phyloP scores from a whole-genome alignment of 2,888 invertebrate species.

The Eristalis intricaria region DNA sequence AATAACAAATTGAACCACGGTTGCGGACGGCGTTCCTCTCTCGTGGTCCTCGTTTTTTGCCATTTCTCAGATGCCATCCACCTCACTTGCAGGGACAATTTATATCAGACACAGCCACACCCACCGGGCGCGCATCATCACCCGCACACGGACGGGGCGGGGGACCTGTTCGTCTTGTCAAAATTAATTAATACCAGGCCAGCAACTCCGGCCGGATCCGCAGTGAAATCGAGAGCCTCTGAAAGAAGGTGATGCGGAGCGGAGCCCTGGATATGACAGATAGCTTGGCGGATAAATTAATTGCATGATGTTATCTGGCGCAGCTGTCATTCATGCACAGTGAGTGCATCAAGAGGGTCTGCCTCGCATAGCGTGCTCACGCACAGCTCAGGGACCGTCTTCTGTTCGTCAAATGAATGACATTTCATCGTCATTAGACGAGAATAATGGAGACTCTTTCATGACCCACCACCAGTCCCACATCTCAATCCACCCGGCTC shows the following conservation, averaged over 20 bases:
- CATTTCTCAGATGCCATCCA: not conserved
- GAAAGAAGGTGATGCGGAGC: constrained; percentile 29
- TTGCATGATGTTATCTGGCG: constrained; percentile 65
- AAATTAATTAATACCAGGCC: constrained; percentile 63
- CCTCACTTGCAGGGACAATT: not conserved
- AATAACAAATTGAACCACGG: not conserved
- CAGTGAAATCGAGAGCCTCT: constrained; percentile 48
- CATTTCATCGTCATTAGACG: constrained; percentile 54
- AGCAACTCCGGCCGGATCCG: not conserved
- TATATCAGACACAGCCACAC: not conserved
- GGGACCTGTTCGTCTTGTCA: constrained; percentile 50
- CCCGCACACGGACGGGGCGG: constrained; percentile 43
- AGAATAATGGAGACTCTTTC: constrained; percentile 47
- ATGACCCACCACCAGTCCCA: constrained; percentile 1
- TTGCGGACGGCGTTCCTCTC: not conserved
- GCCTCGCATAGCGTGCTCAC: not conserved
- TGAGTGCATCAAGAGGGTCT: constrained; percentile 16
- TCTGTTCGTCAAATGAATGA: constrained; percentile 40
- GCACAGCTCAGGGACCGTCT: not conserved
- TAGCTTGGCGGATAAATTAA: constrained; percentile 59
- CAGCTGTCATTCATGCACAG: constrained; percentile 57
- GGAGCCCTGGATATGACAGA: constrained; percentile 45
- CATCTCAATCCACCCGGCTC: constrained; percentile 46
- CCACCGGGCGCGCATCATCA: not conserved
- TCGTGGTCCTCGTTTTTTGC: not conserved